Percentiles rank a stretch among this genome's conserved stretches.
These are phyloP conservation scores for Phrynocephalus versicolor DNA, from an alignment of 2,113 vertebrate species.

Conservation along the genomic window DNA sequence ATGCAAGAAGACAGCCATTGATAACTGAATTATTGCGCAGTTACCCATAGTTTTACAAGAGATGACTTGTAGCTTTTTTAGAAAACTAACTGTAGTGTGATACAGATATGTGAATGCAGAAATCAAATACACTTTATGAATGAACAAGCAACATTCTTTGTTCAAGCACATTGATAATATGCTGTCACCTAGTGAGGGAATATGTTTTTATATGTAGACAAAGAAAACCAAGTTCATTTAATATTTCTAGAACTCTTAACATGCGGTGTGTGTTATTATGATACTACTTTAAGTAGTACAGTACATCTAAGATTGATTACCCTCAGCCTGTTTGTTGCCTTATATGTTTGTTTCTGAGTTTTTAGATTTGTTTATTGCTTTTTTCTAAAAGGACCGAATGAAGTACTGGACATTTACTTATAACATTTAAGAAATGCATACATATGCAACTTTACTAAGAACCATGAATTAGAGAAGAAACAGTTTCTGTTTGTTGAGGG, in stretches of 20 bases:
- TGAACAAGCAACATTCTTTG: background rate
- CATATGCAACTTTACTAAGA: background rate
- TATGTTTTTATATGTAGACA: background rate
- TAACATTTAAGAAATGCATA: background rate
- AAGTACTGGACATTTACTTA: background rate
- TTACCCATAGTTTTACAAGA: background rate
- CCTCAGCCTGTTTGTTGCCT: background rate
- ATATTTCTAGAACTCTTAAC: background rate
- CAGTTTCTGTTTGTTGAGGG: background rate
- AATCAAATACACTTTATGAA: background rate
- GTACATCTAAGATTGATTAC: background rate
- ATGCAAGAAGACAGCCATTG: background rate
- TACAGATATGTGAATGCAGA: background rate
- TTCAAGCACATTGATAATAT: background rate
- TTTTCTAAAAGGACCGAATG: background rate
- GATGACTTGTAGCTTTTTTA: background rate
- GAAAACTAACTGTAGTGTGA: background rate
- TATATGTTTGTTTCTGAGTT: background rate
- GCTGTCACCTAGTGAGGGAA: background rate
- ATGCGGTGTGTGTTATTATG: background rate
- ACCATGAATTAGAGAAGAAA: background rate
- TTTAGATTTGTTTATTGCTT: background rate
- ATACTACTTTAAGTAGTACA: slow-evolving; percentile 7
- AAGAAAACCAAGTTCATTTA: background rate
- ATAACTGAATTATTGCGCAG: background rate